phyloP scores from a whole-genome alignment of 2,888 invertebrate species.

The Stenoptilia bipunctidactyla region DNA sequence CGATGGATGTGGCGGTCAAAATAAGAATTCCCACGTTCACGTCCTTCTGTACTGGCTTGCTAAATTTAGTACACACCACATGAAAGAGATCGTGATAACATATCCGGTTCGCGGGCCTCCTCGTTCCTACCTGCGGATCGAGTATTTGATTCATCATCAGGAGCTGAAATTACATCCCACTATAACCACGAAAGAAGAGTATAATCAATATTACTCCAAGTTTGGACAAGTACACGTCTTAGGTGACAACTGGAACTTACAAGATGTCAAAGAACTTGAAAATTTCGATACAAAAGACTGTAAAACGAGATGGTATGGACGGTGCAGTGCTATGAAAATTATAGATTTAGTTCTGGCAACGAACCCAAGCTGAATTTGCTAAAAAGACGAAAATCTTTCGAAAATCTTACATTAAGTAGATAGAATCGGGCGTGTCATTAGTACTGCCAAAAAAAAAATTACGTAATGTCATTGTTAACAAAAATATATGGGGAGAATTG shows the following conservation, averaged over 20 bases:
- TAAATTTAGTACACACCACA: not conserved
- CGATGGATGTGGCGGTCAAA: too few species aligned
- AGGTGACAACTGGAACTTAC: not conserved
- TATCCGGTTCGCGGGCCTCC: not conserved
- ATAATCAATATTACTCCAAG: not conserved
- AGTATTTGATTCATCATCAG: not conserved
- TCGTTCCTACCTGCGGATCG: conserved; percentile 1
- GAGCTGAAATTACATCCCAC: not conserved
- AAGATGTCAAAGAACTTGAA: not conserved
- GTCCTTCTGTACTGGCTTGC: not conserved
- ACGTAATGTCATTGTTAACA: not conserved
- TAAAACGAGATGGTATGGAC: not conserved
- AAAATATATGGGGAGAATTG: not conserved
- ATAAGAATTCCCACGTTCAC: not conserved
- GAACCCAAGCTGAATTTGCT: too few species aligned
- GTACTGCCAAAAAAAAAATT: not conserved
- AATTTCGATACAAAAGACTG: not conserved
- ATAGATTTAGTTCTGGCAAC: too few species aligned
- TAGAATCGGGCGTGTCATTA: too few species aligned
- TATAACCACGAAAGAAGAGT: not conserved
- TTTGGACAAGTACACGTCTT: not conserved
- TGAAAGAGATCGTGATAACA: not conserved
- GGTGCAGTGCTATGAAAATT: not conserved
- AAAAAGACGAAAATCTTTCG: too few species aligned
- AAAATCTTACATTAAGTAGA: too few species aligned